Evolutionary conservation across 2,888 invertebrate genomes (phyloP), one percentile per base, ranked within the genome.

Genomic region (Adelognathus sp.): DNA sequence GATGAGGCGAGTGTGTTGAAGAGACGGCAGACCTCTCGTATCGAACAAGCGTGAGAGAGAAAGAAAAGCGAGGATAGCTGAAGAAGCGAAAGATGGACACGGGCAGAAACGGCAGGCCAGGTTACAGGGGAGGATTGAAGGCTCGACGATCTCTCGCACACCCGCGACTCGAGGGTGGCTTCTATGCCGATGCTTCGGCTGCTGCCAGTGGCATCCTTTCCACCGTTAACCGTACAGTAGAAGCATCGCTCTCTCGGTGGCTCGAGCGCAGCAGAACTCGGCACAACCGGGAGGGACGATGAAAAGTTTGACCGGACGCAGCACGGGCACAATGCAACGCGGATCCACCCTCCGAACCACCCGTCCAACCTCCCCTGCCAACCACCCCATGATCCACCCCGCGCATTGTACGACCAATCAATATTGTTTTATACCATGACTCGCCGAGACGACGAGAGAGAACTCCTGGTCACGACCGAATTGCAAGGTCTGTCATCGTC

Each of bases 391-490:
- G 85, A 86, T 87, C 88, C 88, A 84, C 89, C 89, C 86, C n/a
- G n/a, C n/a, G 82, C 86, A 88, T 89, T 88, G 87, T 86, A 87
- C 87, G 83, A 86, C 86, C 88, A 88, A 90, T 90, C 90, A 89
- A 90, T 90, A 90, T 88, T 88, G 87, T 88, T 89, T 88, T 88
- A 87, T 88, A 86, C 84, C 83, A 83, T 82, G 86, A 86, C 85
- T 84, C 85, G 84, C 67, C 84, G 86, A 87, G 87, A 85, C 79
- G n/a, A n/a, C n/a, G n/a, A n/a, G n/a, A n/a, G 81, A 73, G 77
- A 70, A 63, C 50, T 36, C 64, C 58, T 58, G 66, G 74, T 46
- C 41, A 39, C 52, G 50, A 44, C 66, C 21, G 52, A 24, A 33
- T 24, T 18, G n/a, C 29, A n/a, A n/a, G 54, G 21, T 66, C 52